These are phyloP conservation scores for Cercopithecus mona DNA, from an alignment of 2,113 vertebrate species.

Conservation along the genomic window DNA sequence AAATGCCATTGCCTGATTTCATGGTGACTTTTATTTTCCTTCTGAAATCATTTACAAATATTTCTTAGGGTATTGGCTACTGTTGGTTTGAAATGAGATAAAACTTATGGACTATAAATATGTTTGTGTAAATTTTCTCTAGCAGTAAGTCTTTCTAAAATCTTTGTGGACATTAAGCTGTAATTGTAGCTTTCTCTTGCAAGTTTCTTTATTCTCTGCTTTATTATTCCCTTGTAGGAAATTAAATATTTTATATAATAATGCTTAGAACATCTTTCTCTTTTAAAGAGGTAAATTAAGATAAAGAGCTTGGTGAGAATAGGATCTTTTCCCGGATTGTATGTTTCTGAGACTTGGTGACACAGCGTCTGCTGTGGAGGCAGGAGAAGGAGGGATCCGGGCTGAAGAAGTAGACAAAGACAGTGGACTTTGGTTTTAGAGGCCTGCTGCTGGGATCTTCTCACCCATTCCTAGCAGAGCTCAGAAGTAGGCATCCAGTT, in stretches of 20 bases:
- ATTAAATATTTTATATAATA: slow-evolving; percentile 24
- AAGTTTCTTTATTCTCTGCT: neutral
- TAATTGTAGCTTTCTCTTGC: neutral
- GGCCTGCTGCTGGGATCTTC: neutral
- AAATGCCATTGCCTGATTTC: slow-evolving; percentile 39
- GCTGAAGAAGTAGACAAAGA: neutral
- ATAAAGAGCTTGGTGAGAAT: neutral
- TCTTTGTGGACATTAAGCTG: neutral
- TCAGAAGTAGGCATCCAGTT: neutral
- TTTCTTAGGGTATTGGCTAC: slow-evolving; percentile 13
- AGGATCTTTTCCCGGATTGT: neutral
- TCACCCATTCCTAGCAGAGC: neutral
- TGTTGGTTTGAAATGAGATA: slow-evolving; percentile 35
- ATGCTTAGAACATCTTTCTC: neutral
- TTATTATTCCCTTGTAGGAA: neutral
- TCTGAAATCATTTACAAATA: slow-evolving; percentile 46
- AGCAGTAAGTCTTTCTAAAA: neutral
- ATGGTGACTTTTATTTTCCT: neutral
- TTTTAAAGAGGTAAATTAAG: neutral
- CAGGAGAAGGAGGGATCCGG: rapidly evolving
- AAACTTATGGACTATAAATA: slow-evolving; percentile 32
- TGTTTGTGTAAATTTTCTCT: slow-evolving; percentile 1
- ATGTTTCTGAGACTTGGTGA: neutral
- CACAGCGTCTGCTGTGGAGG: neutral
- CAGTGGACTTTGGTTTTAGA: neutral